Evolutionary conservation across 2,888 invertebrate genomes (phyloP).

Genomic region (Apotomis capreana): DNA sequence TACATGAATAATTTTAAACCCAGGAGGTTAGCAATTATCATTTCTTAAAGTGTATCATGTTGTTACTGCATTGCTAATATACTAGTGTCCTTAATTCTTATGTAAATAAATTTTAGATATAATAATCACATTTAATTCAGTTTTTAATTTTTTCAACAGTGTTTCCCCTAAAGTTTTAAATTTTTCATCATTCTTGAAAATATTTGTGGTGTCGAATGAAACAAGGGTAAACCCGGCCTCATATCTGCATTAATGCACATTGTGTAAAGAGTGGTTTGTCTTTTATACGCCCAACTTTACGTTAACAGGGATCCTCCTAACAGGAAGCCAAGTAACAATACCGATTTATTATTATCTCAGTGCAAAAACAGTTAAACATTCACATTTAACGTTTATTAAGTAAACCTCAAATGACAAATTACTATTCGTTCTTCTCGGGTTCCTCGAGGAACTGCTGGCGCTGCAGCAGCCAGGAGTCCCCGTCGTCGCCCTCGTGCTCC

Average conservation of each 20-base stretch:
- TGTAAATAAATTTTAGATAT: constrained; percentile 27
- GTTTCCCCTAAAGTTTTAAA: background rate
- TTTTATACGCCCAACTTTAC: no score
- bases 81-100: constrained; percentile 11
- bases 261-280: no score
- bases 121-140: background rate
- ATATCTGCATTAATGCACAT: no score
- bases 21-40: no score
- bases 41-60: constrained; percentile 8
- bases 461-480: constrained; percentile 76
- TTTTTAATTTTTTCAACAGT: background rate
- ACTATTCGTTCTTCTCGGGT: constrained; percentile 56
- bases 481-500: constrained; percentile 73
- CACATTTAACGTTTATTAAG: background rate
- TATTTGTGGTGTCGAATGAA: no score
- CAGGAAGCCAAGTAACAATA: no score
- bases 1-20: background rate
- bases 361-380: background rate
- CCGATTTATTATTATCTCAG: no score
- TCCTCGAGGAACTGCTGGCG: constrained; percentile 75
- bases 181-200: no score
- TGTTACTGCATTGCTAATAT: constrained; percentile 23
- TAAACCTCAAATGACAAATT: background rate
- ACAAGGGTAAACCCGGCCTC: no score
- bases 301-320: no score